Conservation (phyloP, 2,888 invertebrate species). For the Timema cristinae region DNA sequence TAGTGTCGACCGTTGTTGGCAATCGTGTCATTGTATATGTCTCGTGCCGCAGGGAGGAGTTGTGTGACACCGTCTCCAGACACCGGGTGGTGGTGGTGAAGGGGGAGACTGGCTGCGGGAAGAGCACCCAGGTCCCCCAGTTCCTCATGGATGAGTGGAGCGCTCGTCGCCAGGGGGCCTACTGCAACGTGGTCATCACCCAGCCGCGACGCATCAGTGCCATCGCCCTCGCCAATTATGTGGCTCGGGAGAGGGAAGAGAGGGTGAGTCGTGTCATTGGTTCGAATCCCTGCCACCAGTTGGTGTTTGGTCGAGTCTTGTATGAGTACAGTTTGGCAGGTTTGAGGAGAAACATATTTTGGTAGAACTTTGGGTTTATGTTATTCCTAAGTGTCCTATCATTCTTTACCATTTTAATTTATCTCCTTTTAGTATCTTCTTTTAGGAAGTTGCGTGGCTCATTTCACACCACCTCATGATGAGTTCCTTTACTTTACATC, state of each 20-base stretch:
- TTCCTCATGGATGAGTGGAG: slow-evolving; percentile 77
- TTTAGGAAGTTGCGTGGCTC: too few relatives aligned
- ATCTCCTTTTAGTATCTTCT: too few relatives aligned
- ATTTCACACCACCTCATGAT: too few relatives aligned
- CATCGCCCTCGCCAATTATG: slow-evolving; percentile 77
- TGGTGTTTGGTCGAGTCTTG: too few relatives aligned
- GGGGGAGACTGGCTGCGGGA: slow-evolving; percentile 94
- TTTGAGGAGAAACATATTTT: too few relatives aligned
- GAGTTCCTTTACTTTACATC: too few relatives aligned
- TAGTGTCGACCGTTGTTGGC: too few relatives aligned
- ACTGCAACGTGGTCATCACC: slow-evolving; percentile 86
- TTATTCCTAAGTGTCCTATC: too few relatives aligned
- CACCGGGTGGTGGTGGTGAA: slow-evolving; percentile 74
- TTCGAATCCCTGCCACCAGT: too few relatives aligned
- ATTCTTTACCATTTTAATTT: too few relatives aligned
- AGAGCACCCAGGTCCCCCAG: slow-evolving; percentile 89
- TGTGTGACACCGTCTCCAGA: slow-evolving; percentile 50
- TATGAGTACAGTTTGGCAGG: too few relatives aligned
- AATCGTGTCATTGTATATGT: not conserved
- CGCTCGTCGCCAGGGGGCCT: slow-evolving; percentile 44
- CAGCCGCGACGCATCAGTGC: slow-evolving; percentile 94
- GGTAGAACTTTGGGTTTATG: too few relatives aligned
- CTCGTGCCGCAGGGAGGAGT: slow-evolving; percentile 43
- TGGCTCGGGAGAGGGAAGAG: slow-evolving; percentile 61
- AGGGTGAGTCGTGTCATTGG: slow-evolving; percentile 53